Evolutionary conservation across 2,797 vertebrate species (phyloP), one percentile per base, ranked within the genome.

Genomic region (Phrynocephalus vlangalii): DNA sequence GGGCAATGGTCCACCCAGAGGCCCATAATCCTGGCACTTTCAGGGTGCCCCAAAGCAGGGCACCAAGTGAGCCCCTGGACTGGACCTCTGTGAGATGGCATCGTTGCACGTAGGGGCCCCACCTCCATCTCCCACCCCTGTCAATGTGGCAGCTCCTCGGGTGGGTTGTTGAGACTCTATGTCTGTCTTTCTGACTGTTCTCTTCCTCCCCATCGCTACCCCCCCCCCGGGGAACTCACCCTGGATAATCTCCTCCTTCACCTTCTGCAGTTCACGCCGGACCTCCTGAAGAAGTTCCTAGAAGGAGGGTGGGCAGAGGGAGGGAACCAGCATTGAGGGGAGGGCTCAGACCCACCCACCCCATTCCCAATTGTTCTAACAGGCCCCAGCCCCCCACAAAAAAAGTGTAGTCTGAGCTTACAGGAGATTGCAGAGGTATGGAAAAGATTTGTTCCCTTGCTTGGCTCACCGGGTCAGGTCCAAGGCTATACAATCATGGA

Each of bases 211-310:
- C 60, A 15, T 1, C 5, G 2, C 15, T 18, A 15, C 60, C 38
- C 73, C 38, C 48, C 5, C 8, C 2, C 10, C 30, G 6, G 20
- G 16, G n/a, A 20, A 52, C 94, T 93, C 82, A 98, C 98, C 97
- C 94, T 95, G 94, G 50, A 98, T 98, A 20, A 99, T 98, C 92
- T 98, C 98, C 6, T 98, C 97, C 92, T 98, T 99, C 79, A 98
- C 92, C 89, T 97, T 98, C 90, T 97, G 97, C 66, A 99, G 93
- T 89, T 99, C 98, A 89, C 97, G 97, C 91, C 97, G 97, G 91
- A 98, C 94, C 92, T 98, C 98, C 79, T 97, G 97, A 87, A 99
- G 90, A 83, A 98, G 97, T 84, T 98, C 98, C 98, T 98, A 90
- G 30, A 86, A 13, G 48, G 92, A 38, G 24, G 67, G 81, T 9